phyloP scores from a whole-genome alignment of 2,113 vertebrate genomes.

The Phalacrocorax brasilianus region DNA sequence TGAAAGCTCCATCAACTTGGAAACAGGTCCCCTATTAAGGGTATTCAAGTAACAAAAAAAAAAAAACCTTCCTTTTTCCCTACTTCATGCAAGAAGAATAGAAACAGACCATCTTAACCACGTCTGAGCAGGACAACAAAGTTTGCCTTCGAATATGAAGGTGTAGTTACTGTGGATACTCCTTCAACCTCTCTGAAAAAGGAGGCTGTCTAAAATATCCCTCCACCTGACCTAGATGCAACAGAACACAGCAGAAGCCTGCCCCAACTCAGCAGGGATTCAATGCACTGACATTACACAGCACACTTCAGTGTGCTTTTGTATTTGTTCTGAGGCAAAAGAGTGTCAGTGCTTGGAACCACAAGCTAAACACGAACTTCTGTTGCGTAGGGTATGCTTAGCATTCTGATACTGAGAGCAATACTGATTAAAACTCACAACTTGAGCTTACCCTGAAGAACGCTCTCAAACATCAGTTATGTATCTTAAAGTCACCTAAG shows the following conservation, averaged over 20 bases:
- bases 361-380: neutral
- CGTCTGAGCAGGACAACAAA: neutral
- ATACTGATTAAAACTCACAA: neutral
- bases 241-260: neutral
- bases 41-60: neutral
- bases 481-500: neutral
- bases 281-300: neutral
- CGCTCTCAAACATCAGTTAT: neutral
- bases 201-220: constrained; percentile 39
- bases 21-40: neutral
- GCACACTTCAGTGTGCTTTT: neutral
- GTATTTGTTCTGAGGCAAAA: neutral
- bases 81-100: neutral
- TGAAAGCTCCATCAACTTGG: neutral
- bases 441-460: neutral
- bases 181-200: neutral
- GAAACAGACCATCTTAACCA: neutral
- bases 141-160: neutral
- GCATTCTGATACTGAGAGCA: neutral
- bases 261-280: constrained; percentile 42
- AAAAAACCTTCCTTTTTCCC: fast-evolving
- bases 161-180: neutral
- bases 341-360: neutral
- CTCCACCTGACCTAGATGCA: constrained; percentile 50
- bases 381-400: neutral